Percentiles rank a stretch among this genome's conserved stretches.
Evolutionary conservation across 2,888 invertebrate genomes (phyloP).

Genomic region (Bursaphelenchus okinawaensis): DNA sequence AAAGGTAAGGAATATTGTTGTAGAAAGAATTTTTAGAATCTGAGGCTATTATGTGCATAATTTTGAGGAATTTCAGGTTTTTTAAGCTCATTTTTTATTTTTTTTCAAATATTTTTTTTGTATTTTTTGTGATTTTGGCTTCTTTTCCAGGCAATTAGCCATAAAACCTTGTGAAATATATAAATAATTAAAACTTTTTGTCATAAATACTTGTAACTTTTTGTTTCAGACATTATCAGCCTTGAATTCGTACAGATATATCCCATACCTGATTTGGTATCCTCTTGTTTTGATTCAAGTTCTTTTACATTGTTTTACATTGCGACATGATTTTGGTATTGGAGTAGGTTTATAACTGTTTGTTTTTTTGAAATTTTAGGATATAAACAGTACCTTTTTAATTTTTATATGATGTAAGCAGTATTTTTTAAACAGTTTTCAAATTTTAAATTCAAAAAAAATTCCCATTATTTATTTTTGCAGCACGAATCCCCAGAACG

Average conservation of each 20-base stretch:
- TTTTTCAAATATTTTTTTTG: slow-evolving; percentile 8
- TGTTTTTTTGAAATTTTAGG: not conserved
- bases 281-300: slow-evolving; percentile 44
- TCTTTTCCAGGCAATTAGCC: too few relatives aligned
- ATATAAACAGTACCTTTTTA: too few relatives aligned
- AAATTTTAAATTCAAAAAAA: slow-evolving; percentile 12
- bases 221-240: slow-evolving; percentile 39
- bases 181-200: too few relatives aligned
- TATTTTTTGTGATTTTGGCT: slow-evolving; percentile 11
- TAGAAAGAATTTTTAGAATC: too few relatives aligned
- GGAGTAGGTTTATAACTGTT: slow-evolving; percentile 12
- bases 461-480: not conserved
- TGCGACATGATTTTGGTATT: slow-evolving; percentile 32
- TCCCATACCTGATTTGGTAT: slow-evolving; percentile 48
- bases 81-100: slow-evolving; percentile 12
- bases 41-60: too few relatives aligned
- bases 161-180: too few relatives aligned
- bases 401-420: slow-evolving; percentile 6
- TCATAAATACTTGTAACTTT: too few relatives aligned
- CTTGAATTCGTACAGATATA: slow-evolving; percentile 42
- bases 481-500: slow-evolving; percentile 40
- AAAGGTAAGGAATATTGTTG: slow-evolving; percentile 24
- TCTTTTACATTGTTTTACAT: slow-evolving; percentile 43
- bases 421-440: too few relatives aligned
- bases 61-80: slow-evolving; percentile 12